Conservation (phyloP, 1,140 invertebrate species). For the Drosophila ohnishii region DNA sequence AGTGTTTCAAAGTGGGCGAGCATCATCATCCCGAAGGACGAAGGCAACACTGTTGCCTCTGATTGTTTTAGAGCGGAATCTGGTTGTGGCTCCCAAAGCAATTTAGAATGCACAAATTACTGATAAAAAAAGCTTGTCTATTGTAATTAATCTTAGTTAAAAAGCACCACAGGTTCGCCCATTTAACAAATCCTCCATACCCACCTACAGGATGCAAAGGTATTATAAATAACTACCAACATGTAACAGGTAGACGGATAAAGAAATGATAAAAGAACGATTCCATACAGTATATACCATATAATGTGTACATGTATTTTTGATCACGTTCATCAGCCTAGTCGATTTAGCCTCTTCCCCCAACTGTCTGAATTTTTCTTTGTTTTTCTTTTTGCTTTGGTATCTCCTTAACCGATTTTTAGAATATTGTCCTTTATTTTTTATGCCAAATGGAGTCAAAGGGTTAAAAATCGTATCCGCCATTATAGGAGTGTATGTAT, state of each 20-base stretch:
- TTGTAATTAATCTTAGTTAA: slow-evolving; percentile 12
- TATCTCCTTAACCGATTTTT: no score
- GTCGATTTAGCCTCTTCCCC: no score
- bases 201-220: neutral
- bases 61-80: neutral
- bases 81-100: neutral
- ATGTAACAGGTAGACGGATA: neutral
- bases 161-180: neutral
- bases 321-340: no score
- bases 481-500: no score
- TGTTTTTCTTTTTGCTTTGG: no score
- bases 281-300: no score
- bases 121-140: neutral
- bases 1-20: slow-evolving; percentile 43
- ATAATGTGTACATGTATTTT: no score
- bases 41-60: slow-evolving; percentile 27
- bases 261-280: no score
- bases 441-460: no score
- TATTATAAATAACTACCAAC: neutral
- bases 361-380: no score
- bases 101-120: slow-evolving; percentile 10
- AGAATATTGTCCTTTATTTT: no score
- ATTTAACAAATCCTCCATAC: neutral
- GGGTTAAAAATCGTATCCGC: no score
- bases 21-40: slow-evolving; percentile 4